Evolutionary conservation across 2,888 invertebrate species (phyloP).

Genomic region (Sminthurinus aureus): DNA sequence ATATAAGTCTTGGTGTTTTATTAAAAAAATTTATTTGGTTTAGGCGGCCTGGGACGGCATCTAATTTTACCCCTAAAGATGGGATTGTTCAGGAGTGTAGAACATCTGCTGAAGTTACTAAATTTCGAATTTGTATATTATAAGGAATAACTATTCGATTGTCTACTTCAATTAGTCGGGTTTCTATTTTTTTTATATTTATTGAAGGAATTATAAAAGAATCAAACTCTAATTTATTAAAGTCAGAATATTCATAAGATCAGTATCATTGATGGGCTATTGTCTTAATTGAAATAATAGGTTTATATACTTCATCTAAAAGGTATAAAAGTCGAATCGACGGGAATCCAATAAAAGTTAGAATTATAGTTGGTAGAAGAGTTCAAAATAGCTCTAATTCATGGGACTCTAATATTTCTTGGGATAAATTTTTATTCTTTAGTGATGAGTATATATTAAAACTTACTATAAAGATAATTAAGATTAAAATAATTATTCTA

Average conservation of each 20-base stretch:
- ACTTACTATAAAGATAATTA: constrained; percentile 70
- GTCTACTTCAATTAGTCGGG: constrained; percentile 72
- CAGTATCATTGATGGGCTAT: constrained; percentile 67
- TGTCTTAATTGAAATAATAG: constrained; percentile 49
- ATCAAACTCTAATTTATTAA: constrained; percentile 70
- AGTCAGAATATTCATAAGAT: constrained; percentile 74
- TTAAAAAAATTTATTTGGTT: constrained; percentile 68
- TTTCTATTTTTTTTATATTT: constrained; percentile 63
- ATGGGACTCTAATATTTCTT: constrained; percentile 41
- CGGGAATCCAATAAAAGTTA: constrained; percentile 49
- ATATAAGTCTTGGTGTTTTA: constrained; percentile 73
- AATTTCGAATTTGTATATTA: constrained; percentile 71
- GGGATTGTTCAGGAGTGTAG: constrained; percentile 74
- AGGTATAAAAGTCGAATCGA: constrained; percentile 50
- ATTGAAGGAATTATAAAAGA: constrained; percentile 71
- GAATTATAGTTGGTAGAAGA: constrained; percentile 43
- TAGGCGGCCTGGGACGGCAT: constrained; percentile 71
- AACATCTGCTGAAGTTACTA: constrained; percentile 72
- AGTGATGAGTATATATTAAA: constrained; percentile 68
- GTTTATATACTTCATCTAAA: constrained; percentile 49
- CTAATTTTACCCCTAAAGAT: constrained; percentile 71
- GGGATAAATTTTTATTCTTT: constrained; percentile 67
- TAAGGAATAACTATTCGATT: constrained; percentile 70
- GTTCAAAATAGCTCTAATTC: constrained; percentile 50
- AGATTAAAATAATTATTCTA: constrained; percentile 69